These are phyloP conservation scores for Bombus confusus DNA, from an alignment of 1,140 invertebrate genomes.

Conservation along the genomic window DNA sequence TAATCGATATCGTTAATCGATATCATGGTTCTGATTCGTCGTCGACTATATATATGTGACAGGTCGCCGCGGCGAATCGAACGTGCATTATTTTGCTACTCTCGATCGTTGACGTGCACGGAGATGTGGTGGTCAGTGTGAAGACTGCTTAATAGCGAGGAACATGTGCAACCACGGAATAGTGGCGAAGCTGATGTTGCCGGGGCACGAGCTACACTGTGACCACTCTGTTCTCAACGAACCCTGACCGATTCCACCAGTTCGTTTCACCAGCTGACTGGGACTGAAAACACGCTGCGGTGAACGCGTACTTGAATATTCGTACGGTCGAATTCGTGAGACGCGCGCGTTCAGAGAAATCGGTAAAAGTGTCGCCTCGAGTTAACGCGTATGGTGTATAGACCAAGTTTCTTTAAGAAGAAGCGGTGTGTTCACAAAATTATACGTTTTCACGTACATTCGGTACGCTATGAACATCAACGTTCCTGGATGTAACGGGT, in stretches of 20 bases:
- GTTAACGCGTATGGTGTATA: slow-evolving; percentile 39
- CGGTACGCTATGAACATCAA: slow-evolving; percentile 60
- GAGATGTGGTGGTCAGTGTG: slow-evolving; percentile 21
- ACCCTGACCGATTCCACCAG: slow-evolving; percentile 46
- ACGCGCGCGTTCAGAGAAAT: not conserved
- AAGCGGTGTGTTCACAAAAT: slow-evolving; percentile 43
- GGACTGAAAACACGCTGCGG: slow-evolving; percentile 12
- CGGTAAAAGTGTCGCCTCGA: slow-evolving; percentile 39
- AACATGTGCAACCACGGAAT: slow-evolving; percentile 56
- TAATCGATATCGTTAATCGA: not conserved
- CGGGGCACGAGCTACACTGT: slow-evolving; percentile 43
- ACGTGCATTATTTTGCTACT: not conserved
- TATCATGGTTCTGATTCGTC: not conserved
- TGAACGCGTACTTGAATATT: slow-evolving; percentile 17
- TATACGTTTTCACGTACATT: slow-evolving; percentile 39
- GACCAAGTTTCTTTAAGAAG: slow-evolving; percentile 22
- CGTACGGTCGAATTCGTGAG: not conserved
- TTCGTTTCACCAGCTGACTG: slow-evolving; percentile 40
- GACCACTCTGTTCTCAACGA: slow-evolving; percentile 51
- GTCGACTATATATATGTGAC: slow-evolving; percentile 11
- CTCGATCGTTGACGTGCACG: not conserved
- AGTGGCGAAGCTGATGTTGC: slow-evolving; percentile 44
- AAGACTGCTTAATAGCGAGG: slow-evolving; percentile 46
- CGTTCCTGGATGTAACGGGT: slow-evolving; percentile 53
- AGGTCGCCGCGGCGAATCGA: slow-evolving; percentile 9